Evolutionary conservation across 92 coral and sea anemone genomes (phyloP).

Genomic region (Diadumene lineata): DNA sequence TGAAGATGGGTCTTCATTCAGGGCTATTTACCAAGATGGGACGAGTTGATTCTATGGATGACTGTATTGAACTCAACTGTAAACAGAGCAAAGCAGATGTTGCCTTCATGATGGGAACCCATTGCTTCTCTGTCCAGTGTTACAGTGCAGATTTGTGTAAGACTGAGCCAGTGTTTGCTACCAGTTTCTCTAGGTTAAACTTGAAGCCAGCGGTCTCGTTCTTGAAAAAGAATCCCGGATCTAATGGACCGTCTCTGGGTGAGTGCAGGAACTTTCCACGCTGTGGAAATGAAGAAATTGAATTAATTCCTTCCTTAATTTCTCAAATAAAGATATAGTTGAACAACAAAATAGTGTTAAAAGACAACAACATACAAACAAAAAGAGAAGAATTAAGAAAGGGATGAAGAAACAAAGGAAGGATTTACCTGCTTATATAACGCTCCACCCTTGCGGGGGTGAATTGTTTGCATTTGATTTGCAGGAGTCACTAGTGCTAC

Average conservation of each 20-base stretch:
- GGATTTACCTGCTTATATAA: too few species aligned
- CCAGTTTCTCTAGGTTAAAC: slow-evolving; percentile 74
- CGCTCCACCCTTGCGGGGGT: too few species aligned
- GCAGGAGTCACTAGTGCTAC: too few species aligned
- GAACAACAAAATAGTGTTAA: too few species aligned
- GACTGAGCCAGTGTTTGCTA: slow-evolving; percentile 81
- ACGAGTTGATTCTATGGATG: slow-evolving; percentile 90
- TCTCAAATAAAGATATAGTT: too few species aligned
- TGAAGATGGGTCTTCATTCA: slow-evolving; percentile 96
- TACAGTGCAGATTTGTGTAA: slow-evolving; percentile 90
- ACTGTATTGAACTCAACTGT: slow-evolving; percentile 93
- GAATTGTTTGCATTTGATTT: too few species aligned
- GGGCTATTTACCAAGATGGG: slow-evolving; percentile 88
- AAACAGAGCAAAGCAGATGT: slow-evolving; percentile 79
- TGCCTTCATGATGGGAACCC: slow-evolving; percentile 94
- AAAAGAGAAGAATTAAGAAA: too few species aligned
- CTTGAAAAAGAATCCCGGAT: slow-evolving; percentile 56
- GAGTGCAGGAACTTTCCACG: slow-evolving; percentile 16
- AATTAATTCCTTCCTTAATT: too few species aligned
- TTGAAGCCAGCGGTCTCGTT: slow-evolving; percentile 86
- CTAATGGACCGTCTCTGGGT: slow-evolving; percentile 57
- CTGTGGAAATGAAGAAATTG: too few species aligned
- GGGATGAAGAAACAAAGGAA: too few species aligned
- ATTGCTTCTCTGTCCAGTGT: slow-evolving; percentile 92
- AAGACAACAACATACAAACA: too few species aligned